Conservation (phyloP, 37 sponge, comb jelly and placozoan genomes). For the Aplysina aerophoba region DNA sequence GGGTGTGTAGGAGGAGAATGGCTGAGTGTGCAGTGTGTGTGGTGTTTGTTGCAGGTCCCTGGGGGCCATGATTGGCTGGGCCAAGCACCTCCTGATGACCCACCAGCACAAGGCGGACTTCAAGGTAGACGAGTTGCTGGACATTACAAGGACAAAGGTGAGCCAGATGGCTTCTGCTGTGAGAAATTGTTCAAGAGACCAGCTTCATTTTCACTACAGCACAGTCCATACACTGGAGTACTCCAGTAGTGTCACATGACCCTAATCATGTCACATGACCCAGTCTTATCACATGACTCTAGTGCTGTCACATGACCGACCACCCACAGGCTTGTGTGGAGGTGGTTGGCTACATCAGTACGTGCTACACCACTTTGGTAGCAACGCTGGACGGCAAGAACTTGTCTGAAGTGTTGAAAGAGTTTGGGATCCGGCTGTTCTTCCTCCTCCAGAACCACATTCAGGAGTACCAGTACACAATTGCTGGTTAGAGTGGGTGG, state of each 20-base stretch:
- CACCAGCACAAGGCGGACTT: conserved; percentile 91
- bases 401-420: conserved; percentile 60
- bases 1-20: not conserved
- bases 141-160: conserved; percentile 44
- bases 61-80: conserved; percentile 49
- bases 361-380: conserved; percentile 45
- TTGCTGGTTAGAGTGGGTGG: conserved; percentile 45
- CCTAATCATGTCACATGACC: not conserved
- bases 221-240: no score
- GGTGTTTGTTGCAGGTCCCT: conserved; percentile 56
- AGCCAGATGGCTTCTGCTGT: no score
- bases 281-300: not conserved
- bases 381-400: conserved; percentile 89
- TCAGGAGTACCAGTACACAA: conserved; percentile 70
- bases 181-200: no score
- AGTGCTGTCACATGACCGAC: not conserved
- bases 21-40: not conserved
- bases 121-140: conserved; percentile 67
- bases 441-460: conserved; percentile 79
- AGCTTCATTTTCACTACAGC: no score
- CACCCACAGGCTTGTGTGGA: conserved; percentile 65
- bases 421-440: conserved; percentile 85
- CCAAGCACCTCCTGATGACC: conserved; percentile 54
- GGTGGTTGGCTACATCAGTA: conserved; percentile 49
- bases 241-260: not conserved